phyloP scores from a whole-genome alignment of 2,888 invertebrate genomes.

The Pseudanteris insignis region DNA sequence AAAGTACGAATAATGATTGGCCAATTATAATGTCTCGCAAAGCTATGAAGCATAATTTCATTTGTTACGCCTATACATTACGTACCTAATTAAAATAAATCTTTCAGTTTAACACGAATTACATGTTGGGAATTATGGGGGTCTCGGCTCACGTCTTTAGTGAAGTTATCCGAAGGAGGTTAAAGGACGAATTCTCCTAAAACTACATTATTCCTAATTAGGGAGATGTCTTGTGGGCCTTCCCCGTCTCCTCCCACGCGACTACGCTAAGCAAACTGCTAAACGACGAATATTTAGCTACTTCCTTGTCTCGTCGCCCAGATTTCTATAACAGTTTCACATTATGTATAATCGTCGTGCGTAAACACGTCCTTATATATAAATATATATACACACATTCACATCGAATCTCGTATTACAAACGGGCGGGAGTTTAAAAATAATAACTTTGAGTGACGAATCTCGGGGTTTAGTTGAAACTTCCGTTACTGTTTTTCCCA shows the following conservation, averaged over 20 bases:
- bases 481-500: too few relatives aligned
- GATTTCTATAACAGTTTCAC: slow-evolving; percentile 19
- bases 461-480: too few relatives aligned
- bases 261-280: slow-evolving; percentile 16
- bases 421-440: too few relatives aligned
- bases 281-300: slow-evolving; percentile 27
- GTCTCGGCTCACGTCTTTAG: slow-evolving; percentile 28
- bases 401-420: too few relatives aligned
- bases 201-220: slow-evolving; percentile 40
- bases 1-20: too few relatives aligned
- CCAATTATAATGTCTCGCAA: too few relatives aligned
- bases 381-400: too few relatives aligned
- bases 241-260: slow-evolving; percentile 7
- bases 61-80: too few relatives aligned
- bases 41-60: too few relatives aligned
- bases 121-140: slow-evolving; percentile 26
- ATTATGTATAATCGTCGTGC: slow-evolving; percentile 4
- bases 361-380: neutral
- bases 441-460: too few relatives aligned
- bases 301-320: slow-evolving; percentile 19
- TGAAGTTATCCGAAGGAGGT: slow-evolving; percentile 29
- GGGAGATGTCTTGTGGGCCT: slow-evolving; percentile 34
- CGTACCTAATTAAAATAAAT: too few relatives aligned
- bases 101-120: slow-evolving; percentile 20
- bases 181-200: slow-evolving; percentile 30